Percentiles rank a stretch among this genome's conserved stretches.
These are phyloP conservation scores for Himalopsyche kuldschensis DNA, from an alignment of 2,888 invertebrate species.

Conservation along the genomic window DNA sequence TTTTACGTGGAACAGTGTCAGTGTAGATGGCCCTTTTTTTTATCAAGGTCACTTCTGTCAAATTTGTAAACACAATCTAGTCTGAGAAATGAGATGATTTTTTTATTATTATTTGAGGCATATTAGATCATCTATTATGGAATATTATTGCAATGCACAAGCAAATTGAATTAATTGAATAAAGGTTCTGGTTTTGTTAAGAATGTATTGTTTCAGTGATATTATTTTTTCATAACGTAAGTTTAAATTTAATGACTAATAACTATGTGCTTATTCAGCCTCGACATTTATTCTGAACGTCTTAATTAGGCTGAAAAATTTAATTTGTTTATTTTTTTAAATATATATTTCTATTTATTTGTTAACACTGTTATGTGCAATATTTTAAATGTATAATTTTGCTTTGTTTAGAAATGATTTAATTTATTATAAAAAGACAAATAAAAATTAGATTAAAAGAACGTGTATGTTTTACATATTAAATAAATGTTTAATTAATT, in stretches of 20 bases:
- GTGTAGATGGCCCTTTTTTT: too few relatives aligned
- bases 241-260: neutral
- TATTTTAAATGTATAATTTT: neutral
- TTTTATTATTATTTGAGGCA: too few relatives aligned
- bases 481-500: constrained; percentile 9
- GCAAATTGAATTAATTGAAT: neutral
- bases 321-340: neutral
- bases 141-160: neutral
- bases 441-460: neutral
- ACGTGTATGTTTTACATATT: constrained; percentile 12
- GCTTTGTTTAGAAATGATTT: neutral
- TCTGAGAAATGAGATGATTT: too few relatives aligned
- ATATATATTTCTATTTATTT: neutral
- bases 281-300: neutral
- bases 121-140: too few relatives aligned
- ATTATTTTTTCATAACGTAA: too few relatives aligned
- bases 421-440: constrained; percentile 5
- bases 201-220: too few relatives aligned
- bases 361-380: neutral
- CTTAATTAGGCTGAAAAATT: neutral
- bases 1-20: too few relatives aligned
- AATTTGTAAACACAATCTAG: too few relatives aligned
- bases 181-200: too few relatives aligned
- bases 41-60: too few relatives aligned
- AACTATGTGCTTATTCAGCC: neutral